phyloP scores from a whole-genome alignment of 1,140 invertebrate species.

The Hylaeus anthracinus region DNA sequence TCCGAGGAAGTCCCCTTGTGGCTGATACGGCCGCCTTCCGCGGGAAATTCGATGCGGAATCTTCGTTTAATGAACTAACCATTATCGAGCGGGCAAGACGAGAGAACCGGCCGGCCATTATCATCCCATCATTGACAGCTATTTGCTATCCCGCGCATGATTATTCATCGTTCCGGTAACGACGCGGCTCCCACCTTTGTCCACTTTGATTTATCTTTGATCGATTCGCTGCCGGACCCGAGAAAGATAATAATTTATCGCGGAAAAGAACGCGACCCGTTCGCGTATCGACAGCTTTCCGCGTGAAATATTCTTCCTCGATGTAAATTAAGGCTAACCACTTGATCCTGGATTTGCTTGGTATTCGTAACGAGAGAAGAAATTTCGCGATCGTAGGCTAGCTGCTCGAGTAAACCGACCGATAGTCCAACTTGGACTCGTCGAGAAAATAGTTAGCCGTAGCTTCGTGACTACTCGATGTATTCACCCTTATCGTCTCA shows the following conservation, averaged over 20 bases:
- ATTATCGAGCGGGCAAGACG: slow-evolving; percentile 49
- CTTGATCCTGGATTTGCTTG: too few species aligned
- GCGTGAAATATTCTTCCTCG: not conserved
- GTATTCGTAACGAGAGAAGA: not conserved
- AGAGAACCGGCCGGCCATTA: slow-evolving; percentile 31
- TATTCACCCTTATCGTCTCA: too few species aligned
- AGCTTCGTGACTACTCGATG: too few species aligned
- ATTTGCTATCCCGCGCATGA: slow-evolving; percentile 50
- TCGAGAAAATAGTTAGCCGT: too few species aligned
- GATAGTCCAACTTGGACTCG: not conserved
- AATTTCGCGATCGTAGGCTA: not conserved
- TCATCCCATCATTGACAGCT: slow-evolving; percentile 38
- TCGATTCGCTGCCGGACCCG: slow-evolving; percentile 14
- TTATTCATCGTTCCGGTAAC: slow-evolving; percentile 50
- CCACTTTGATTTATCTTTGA: slow-evolving; percentile 49
- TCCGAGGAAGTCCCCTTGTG: slow-evolving; percentile 24
- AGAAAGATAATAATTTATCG: not conserved
- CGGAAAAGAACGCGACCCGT: too few species aligned
- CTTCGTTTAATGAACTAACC: slow-evolving; percentile 47
- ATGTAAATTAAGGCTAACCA: not conserved
- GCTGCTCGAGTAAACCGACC: not conserved
- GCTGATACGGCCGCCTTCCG: slow-evolving; percentile 12
- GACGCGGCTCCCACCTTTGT: slow-evolving; percentile 33
- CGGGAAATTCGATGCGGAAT: slow-evolving; percentile 39
- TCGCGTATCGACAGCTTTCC: not conserved